Conservation (phyloP, 2,888 invertebrate species). For the Drosophila stalkeri region DNA sequence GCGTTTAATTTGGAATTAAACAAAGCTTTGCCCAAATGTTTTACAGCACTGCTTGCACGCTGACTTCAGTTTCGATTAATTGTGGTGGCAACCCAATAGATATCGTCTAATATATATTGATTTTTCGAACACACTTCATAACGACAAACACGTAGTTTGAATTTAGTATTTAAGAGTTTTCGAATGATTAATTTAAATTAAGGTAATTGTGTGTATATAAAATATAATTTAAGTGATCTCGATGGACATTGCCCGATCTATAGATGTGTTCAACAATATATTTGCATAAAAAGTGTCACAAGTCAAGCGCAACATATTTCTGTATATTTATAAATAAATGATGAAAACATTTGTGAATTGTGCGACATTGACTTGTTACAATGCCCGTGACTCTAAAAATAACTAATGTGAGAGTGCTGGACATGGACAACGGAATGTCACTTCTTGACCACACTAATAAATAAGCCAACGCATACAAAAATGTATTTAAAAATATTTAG, state of each 20-base stretch:
- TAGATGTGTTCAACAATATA: background rate
- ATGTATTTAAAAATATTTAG: constrained; percentile 5
- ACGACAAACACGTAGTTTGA: constrained; percentile 76
- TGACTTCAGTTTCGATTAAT: constrained; percentile 14
- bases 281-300: constrained; percentile 1
- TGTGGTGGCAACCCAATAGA: constrained; percentile 43
- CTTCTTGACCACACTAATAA: constrained; percentile 40
- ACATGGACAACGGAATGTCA: constrained; percentile 26
- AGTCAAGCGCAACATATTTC: constrained; percentile 22
- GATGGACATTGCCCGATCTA: background rate
- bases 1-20: no score
- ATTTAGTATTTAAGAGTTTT: constrained; percentile 62
- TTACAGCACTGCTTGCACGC: constrained; percentile 19
- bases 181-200: constrained; percentile 41
- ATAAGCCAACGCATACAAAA: constrained; percentile 14
- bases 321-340: constrained; percentile 66
- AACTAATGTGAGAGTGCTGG: constrained; percentile 45
- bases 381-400: constrained; percentile 67
- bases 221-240: background rate
- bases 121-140: constrained; percentile 62
- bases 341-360: constrained; percentile 51
- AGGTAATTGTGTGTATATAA: constrained; percentile 33
- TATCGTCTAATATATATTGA: constrained; percentile 45
- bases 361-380: constrained; percentile 73
- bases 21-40: background rate